Evolutionary conservation across 2,888 invertebrate genomes (phyloP), one percentile per base, ranked within the genome.

Genomic region (Apamea crenata): DNA sequence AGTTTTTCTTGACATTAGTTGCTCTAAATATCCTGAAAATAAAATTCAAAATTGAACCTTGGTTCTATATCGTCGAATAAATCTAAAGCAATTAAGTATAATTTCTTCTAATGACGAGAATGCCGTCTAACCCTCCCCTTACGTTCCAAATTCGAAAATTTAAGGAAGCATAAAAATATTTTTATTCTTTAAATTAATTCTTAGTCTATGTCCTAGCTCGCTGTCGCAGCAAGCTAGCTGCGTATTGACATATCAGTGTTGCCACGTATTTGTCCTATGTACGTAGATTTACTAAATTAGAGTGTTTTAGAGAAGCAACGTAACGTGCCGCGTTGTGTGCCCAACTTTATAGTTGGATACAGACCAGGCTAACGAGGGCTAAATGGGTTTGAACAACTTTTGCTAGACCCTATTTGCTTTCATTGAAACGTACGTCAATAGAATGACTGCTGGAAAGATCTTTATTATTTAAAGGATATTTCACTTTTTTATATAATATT

Each of bases 41-140:
- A 40, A 59, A n/a, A 16, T 6, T 50, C 16, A 50, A 32, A 32
- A 50, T 10, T 8, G 7, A 50, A 70, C 36, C 6, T 36, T 53
- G 3, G 0, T 12, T n/a, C 16, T 18, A 36, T 47, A 47, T 12
- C 10, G 16, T 25, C 25, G 18, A 70, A 53, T 16, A 21, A 75
- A 63, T 63, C 18, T 50, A 63, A 40, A 29, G 36, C 10, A 29
- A 40, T 44, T 29, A 25, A 56, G 25, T 56, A 12, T 25, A 18
- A 25, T 50, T 40, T 40, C 2, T 0, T 25, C 18, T 25, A 10
- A 14, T 10, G 67, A 67, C 56, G 66, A 77, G 1, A 67, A 65
- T 83, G 83, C 78, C 14, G 65, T 65, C 18, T 74, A 78, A 83
- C 74, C 67, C 53, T 83, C 74, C 86, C 53, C 14, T 72, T 53